Percentiles rank a stretch among this genome's conserved stretches.
phyloP scores from a whole-genome alignment of 2,113 vertebrate species.

The Ariopsis seemanni region DNA sequence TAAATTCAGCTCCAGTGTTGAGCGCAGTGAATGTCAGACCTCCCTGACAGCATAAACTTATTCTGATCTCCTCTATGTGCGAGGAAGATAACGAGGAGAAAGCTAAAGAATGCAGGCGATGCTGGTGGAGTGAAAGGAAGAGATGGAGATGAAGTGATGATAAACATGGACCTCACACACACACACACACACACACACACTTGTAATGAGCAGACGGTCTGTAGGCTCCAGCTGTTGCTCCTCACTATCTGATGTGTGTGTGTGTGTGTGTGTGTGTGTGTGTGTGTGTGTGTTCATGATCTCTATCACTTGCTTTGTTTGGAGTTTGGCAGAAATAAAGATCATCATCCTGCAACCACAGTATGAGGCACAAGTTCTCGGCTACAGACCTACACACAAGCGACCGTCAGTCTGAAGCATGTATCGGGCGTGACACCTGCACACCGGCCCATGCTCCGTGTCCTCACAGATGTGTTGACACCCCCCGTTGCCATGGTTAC shows the following conservation, averaged over 20 bases:
- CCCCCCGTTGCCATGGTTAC: constrained; percentile 95
- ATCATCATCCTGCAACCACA: constrained; percentile 16
- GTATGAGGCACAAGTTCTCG: constrained; percentile 17
- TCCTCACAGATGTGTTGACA: constrained; percentile 96
- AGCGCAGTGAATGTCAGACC: constrained; percentile 21
- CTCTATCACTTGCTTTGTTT: constrained; percentile 55
- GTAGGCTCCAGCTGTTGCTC: constrained; percentile 50
- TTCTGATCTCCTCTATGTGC: constrained; percentile 47
- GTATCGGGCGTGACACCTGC: constrained; percentile 90
- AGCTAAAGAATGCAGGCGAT: constrained; percentile 33
- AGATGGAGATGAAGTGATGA: constrained; percentile 48
- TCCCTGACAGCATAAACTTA: constrained; percentile 55
- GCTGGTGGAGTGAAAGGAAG: constrained; percentile 50
- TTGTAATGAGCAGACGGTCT: constrained; percentile 44
- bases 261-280: constrained; percentile 7
- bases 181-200: background rate
- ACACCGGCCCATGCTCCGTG: constrained; percentile 83
- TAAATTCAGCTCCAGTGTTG: background rate
- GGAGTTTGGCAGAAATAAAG: constrained; percentile 47
- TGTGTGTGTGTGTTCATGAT: constrained; percentile 50
- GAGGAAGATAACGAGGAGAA: constrained; percentile 58
- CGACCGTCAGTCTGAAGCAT: constrained; percentile 82
- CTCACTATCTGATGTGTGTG: constrained; percentile 56
- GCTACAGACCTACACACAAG: constrained; percentile 86
- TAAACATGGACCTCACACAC: constrained; percentile 63